phyloP scores from a whole-genome alignment of 2,113 vertebrate genomes.

The Sigmodon hispidus region DNA sequence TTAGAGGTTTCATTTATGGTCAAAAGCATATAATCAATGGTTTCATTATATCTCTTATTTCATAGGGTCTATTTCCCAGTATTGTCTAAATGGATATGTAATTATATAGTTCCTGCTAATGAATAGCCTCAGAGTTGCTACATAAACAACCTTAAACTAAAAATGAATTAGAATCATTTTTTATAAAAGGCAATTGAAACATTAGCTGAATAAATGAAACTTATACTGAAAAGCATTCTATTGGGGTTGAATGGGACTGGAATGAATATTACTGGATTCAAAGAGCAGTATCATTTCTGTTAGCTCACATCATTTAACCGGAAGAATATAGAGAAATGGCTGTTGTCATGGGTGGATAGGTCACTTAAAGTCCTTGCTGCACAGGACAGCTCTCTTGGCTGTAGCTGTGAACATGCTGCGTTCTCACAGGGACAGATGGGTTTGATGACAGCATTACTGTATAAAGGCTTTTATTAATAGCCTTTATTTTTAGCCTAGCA shows the following conservation, averaged over 20 bases:
- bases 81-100: background rate
- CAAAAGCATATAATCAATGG: background rate
- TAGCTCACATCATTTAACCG: background rate
- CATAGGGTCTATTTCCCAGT: background rate
- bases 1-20: background rate
- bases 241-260: background rate
- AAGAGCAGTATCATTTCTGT: background rate
- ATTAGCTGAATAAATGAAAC: background rate
- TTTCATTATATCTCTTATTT: background rate
- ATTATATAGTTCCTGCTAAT: background rate
- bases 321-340: background rate
- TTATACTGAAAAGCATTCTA: background rate
- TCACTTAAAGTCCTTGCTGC: constrained; percentile 74
- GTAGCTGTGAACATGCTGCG: constrained; percentile 69
- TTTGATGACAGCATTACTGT: constrained; percentile 76
- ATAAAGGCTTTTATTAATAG: constrained; percentile 79
- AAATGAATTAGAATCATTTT: background rate
- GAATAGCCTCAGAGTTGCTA: background rate
- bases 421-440: constrained; percentile 80
- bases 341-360: constrained; percentile 40
- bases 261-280: background rate
- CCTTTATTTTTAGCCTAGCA: constrained; percentile 81
- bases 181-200: background rate
- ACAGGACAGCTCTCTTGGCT: constrained; percentile 70
- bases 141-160: background rate